phyloP scores from a whole-genome alignment of 2,797 vertebrate genomes.

The Malacoraja senta region DNA sequence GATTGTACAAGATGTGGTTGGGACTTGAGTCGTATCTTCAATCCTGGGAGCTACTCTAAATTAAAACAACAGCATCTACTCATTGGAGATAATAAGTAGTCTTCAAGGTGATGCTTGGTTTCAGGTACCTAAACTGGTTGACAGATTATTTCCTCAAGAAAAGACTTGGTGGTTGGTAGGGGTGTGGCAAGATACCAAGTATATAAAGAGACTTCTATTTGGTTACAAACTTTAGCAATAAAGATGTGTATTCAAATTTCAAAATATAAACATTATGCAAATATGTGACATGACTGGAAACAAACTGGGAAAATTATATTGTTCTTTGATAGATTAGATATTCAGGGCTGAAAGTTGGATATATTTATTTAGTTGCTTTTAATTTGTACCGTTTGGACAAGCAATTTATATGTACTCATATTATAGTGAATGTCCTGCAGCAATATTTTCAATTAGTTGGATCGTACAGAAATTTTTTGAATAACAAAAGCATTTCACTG shows the following conservation, averaged over 20 bases:
- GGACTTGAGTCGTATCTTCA: not conserved
- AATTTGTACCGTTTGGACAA: not conserved
- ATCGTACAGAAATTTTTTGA: not conserved
- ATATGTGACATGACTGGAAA: not conserved
- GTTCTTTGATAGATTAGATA: not conserved
- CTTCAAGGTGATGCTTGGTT: not conserved
- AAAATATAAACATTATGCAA: not conserved
- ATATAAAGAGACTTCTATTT: not conserved
- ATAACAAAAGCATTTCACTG: too few species aligned
- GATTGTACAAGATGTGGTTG: not conserved
- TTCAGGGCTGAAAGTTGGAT: not conserved
- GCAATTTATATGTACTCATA: not conserved
- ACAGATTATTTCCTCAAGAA: not conserved
- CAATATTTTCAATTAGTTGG: not conserved
- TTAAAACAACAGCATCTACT: not conserved
- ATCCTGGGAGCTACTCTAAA: not conserved
- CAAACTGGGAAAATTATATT: not conserved
- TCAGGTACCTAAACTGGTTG: not conserved
- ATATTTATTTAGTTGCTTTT: not conserved
- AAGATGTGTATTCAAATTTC: not conserved
- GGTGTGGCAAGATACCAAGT: not conserved
- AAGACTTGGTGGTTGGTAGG: not conserved
- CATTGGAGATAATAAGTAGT: not conserved
- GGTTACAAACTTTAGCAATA: not conserved
- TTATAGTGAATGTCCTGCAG: not conserved